These are phyloP conservation scores for Arnoldichthys spilopterus DNA, from an alignment of 2,797 vertebrate species.

Conservation along the genomic window DNA sequence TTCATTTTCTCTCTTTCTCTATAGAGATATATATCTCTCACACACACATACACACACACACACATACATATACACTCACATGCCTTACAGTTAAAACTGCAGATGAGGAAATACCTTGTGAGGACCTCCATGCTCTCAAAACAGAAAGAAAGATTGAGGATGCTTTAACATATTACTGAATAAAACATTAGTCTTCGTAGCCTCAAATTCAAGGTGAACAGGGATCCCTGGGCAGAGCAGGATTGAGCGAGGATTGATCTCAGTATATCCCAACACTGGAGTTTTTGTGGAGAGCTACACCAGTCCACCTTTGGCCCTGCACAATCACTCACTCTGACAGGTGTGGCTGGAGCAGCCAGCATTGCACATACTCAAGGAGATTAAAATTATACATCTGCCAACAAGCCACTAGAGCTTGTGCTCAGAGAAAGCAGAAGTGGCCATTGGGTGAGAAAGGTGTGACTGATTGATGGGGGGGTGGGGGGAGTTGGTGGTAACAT, in stretches of 20 bases:
- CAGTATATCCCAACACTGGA: neutral
- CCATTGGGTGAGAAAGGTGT: neutral
- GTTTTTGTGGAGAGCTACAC: neutral
- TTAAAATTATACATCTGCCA: constrained; percentile 75
- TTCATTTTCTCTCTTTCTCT: neutral
- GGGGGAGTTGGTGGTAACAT: neutral
- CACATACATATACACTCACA: neutral
- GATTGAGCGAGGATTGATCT: neutral
- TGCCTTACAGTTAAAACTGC: neutral
- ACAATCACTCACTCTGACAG: constrained; percentile 63
- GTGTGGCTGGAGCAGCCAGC: constrained; percentile 62
- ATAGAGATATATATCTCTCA: no score
- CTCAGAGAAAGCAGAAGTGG: constrained; percentile 41
- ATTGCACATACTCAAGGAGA: constrained; percentile 72
- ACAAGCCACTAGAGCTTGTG: constrained; percentile 62
- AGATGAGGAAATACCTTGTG: constrained; percentile 23
- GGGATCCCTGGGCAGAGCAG: neutral
- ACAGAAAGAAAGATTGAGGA: constrained; percentile 20
- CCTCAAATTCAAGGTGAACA: constrained; percentile 32
- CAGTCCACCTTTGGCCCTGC: neutral
- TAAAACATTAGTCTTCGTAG: constrained; percentile 44
- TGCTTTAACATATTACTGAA: constrained; percentile 19
- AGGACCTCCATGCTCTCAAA: neutral
- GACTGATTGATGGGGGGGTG: neutral
- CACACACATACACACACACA: no score